A percentile compares a stretch with the other conserved stretches of the same genome.
Evolutionary conservation across 2,888 invertebrate species (phyloP).

Genomic region (Acronicta leporina): DNA sequence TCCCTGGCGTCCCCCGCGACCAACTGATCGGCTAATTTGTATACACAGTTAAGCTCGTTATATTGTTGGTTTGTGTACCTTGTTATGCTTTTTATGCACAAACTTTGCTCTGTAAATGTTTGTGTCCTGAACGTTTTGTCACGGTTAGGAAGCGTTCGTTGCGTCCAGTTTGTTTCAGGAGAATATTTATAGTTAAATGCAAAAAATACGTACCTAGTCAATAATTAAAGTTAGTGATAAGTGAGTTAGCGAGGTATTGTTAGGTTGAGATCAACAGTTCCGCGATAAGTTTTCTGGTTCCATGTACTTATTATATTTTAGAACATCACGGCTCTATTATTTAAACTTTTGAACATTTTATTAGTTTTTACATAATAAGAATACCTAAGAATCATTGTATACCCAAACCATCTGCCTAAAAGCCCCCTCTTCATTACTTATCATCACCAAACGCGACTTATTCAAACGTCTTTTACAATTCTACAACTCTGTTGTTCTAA

Average conservation of each 20-base stretch:
- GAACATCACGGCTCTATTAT: no score
- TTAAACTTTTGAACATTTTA: no score
- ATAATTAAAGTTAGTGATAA: no score
- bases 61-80: conserved; percentile 51
- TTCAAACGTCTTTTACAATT: conserved; percentile 45
- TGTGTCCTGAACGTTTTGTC: conserved; percentile 30
- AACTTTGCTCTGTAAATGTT: conserved; percentile 49
- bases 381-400: neutral
- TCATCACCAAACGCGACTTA: conserved; percentile 41
- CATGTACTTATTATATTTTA: no score
- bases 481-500: conserved; percentile 42
- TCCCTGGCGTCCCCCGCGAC: conserved; percentile 37
- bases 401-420: conserved; percentile 28
- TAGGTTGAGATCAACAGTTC: no score
- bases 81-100: conserved; percentile 54
- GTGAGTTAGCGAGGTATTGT: no score
- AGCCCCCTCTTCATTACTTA: conserved; percentile 35
- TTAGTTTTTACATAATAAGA: neutral
- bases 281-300: no score
- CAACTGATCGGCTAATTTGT: conserved; percentile 61
- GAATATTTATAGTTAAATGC: no score
- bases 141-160: conserved; percentile 23
- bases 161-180: neutral
- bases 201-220: no score
- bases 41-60: conserved; percentile 64